These are phyloP conservation scores for Hydrozoanthus gracilis DNA, from an alignment of 92 coral and sea anemone genomes.

Conservation along the genomic window DNA sequence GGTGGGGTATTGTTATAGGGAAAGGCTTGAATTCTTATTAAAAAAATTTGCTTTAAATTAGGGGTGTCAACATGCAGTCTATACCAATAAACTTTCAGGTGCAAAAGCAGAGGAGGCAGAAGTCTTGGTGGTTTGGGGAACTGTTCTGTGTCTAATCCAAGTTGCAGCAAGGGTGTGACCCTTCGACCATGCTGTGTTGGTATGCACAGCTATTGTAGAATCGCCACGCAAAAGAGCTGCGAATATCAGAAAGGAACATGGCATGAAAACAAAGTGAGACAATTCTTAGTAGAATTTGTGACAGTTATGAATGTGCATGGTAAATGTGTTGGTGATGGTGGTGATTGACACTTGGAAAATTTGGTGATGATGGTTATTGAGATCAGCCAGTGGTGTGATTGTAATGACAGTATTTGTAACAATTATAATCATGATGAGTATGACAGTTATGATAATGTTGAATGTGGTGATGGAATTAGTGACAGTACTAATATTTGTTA, in stretches of 20 bases:
- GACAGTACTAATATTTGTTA: no score
- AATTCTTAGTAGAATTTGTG: not conserved
- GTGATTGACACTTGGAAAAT: not conserved
- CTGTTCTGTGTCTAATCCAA: conserved; percentile 51
- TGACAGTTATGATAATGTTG: not conserved
- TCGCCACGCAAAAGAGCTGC: conserved; percentile 66
- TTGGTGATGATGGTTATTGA: not conserved
- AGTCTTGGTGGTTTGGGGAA: conserved; percentile 41
- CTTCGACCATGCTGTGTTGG: conserved; percentile 87
- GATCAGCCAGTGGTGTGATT: not conserved
- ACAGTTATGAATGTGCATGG: not conserved
- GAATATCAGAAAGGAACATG: conserved; percentile 66
- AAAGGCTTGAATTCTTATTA: no score
- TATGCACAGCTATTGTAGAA: conserved; percentile 64
- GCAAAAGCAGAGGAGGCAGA: conserved; percentile 14
- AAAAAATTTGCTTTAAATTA: no score
- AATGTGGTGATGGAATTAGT: not conserved
- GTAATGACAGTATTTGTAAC: not conserved
- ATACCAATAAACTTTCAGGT: not conserved
- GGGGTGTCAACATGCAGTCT: no score
- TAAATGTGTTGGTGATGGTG: not conserved
- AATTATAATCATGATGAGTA: not conserved
- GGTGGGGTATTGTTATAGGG: no score
- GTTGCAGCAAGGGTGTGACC: conserved; percentile 67
- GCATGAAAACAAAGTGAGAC: conserved; percentile 73